Evolutionary conservation across 1,140 invertebrate genomes (phyloP).

Genomic region (Drosophila chauvacae): DNA sequence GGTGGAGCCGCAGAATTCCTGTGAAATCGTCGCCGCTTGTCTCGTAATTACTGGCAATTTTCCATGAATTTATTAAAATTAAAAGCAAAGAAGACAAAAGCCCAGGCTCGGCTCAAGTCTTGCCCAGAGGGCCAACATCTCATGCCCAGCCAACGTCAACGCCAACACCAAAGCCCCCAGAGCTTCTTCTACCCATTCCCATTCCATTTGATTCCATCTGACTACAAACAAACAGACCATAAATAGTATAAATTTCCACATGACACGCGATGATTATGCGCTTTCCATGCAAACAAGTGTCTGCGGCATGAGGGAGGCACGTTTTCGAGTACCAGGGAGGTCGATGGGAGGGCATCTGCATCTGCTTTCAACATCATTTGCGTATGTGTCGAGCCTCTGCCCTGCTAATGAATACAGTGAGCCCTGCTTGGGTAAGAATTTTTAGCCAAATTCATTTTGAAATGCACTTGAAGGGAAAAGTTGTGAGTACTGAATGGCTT

Average conservation of each 20-base stretch:
- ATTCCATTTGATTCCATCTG: constrained; percentile 55
- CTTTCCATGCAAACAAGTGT: constrained; percentile 73
- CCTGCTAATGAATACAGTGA: constrained; percentile 50
- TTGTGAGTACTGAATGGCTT: not conserved
- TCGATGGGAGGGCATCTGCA: constrained; percentile 54
- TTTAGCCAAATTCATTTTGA: rapidly evolving
- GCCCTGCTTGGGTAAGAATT: not conserved
- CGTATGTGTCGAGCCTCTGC: constrained; percentile 49
- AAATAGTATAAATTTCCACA: constrained; percentile 83
- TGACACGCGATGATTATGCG: constrained; percentile 83
- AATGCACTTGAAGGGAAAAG: too few species aligned
- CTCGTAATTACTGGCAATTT: constrained; percentile 77
- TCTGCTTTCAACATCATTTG: constrained; percentile 62
- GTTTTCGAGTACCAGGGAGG: constrained; percentile 12
- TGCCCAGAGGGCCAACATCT: constrained; percentile 49
- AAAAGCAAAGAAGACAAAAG: constrained; percentile 45
- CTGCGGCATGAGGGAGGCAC: constrained; percentile 11
- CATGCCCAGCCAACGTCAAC: not conserved
- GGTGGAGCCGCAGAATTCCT: constrained; percentile 55
- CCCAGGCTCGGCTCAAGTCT: constrained; percentile 53
- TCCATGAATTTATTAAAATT: constrained; percentile 79
- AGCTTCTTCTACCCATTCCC: constrained; percentile 10
- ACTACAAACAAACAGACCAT: constrained; percentile 80
- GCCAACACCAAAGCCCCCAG: constrained; percentile 12
- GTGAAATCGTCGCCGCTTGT: constrained; percentile 75